Conservation (phyloP, 2,888 invertebrate species). For the Cryptus armator region DNA sequence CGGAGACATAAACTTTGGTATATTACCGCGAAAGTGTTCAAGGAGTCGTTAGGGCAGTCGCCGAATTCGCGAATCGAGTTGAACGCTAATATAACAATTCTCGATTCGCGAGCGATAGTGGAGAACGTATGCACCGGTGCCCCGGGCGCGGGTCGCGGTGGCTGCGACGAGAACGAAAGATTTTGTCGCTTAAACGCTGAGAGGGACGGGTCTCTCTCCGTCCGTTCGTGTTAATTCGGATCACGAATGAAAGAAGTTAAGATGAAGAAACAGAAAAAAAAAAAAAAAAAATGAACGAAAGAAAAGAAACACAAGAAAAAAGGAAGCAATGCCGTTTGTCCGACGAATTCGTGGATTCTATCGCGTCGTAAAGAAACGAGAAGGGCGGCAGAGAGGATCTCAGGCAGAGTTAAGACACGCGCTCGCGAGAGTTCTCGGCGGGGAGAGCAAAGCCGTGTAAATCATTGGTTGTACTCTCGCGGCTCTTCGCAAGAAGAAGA, state of each 20-base stretch:
- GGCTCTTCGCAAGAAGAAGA: slow-evolving; percentile 44
- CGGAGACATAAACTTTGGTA: background rate
- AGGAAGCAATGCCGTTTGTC: slow-evolving; percentile 44
- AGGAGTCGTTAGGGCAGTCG: slow-evolving; percentile 13
- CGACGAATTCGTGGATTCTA: slow-evolving; percentile 57
- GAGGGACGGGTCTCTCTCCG: slow-evolving; percentile 24
- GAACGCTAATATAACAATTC: slow-evolving; percentile 35
- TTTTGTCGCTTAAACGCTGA: slow-evolving; percentile 57
- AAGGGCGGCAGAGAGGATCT: slow-evolving; percentile 42
- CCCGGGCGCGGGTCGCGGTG: slow-evolving; percentile 3
- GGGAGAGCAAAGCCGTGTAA: slow-evolving; percentile 59
- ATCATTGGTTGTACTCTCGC: slow-evolving; percentile 65
- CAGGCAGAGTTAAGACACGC: slow-evolving; percentile 54
- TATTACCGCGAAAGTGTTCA: slow-evolving; percentile 8
- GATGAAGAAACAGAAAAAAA: too few relatives aligned
- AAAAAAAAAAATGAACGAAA: background rate
- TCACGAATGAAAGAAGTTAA: slow-evolving; percentile 25
- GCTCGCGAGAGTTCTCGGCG: slow-evolving; percentile 46
- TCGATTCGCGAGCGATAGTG: slow-evolving; percentile 59
- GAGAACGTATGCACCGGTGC: slow-evolving; percentile 44
- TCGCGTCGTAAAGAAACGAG: slow-evolving; percentile 58
- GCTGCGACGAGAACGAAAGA: slow-evolving; percentile 34
- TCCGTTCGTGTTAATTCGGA: slow-evolving; percentile 59
- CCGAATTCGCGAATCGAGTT: slow-evolving; percentile 32
- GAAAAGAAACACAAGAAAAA: slow-evolving; percentile 18